Evolutionary conservation across 2,888 invertebrate genomes (phyloP).

Genomic region (Drosophila meridionalis): DNA sequence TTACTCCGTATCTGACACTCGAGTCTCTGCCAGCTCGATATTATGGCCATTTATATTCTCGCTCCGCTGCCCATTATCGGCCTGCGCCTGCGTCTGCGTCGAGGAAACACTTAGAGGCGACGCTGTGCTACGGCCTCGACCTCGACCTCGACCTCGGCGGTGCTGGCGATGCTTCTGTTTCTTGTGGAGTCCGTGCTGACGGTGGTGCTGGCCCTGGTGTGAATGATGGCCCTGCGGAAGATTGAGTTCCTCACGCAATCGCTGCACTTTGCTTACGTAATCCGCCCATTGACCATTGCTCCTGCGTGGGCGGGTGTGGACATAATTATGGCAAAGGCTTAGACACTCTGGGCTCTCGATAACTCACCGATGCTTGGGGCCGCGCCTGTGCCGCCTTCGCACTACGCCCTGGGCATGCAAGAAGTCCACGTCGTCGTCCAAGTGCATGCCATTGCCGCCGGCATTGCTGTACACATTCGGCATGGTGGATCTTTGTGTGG

Average conservation of each 20-base stretch:
- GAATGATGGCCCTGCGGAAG: constrained; percentile 65
- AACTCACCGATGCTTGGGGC: constrained; percentile 83
- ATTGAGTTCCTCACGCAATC: constrained; percentile 82
- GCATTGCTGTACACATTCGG: constrained; percentile 85
- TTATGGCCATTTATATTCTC: constrained; percentile 61
- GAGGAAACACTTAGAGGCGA: constrained; percentile 81
- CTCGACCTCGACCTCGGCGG: constrained; percentile 49
- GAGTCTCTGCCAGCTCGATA: constrained; percentile 69
- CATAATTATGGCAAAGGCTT: neutral
- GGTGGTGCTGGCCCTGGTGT: constrained; percentile 44
- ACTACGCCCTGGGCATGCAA: constrained; percentile 82
- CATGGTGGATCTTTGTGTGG: constrained; percentile 83
- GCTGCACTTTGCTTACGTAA: constrained; percentile 78
- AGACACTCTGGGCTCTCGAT: neutral
- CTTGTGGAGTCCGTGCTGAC: constrained; percentile 45
- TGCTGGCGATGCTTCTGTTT: constrained; percentile 51
- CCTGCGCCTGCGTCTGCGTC: constrained; percentile 59
- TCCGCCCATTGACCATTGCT: constrained; percentile 70
- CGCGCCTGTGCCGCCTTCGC: constrained; percentile 82
- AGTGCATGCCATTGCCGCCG: constrained; percentile 84
- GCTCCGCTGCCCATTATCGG: constrained; percentile 43
- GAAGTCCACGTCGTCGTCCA: constrained; percentile 84
- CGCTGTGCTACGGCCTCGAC: constrained; percentile 37
- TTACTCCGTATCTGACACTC: constrained; percentile 75
- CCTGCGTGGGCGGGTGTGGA: neutral